Base-by-base conservation (phyloP, 30 jellyfish, hydroid and myxozoan species). In the Turritopsis dohrnii region DNA sequence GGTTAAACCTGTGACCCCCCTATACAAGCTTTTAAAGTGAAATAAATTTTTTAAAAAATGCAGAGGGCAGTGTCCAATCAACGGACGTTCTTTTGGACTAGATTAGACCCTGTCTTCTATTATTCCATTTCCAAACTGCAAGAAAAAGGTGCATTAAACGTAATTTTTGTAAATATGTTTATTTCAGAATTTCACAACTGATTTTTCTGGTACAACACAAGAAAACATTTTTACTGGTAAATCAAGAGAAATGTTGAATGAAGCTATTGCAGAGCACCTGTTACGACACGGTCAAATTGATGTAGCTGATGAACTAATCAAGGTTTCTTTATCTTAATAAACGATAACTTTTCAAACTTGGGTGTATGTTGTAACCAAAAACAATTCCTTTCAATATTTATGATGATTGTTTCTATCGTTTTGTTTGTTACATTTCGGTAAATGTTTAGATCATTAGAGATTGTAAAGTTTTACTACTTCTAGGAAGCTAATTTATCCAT, bases 191-290 rank as follows among this genome's bases (percentile, higher is more conserved):
- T 94, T 94, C 84, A 90, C 95, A 20, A 86, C 96, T 8, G 99
- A 94, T 66, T 94, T 87, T 53, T 80, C 87, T 71, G 99, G 99
- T 41, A 88, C 92, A 53, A 94, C 96, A 21, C 99, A 94, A 74
- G 99, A 88, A 85, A 94, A 89, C 16, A 83, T 94, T n/a, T 94
- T 94, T 79, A 71, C 92, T 65, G 99, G 96, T 22, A 73, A 94
- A 27, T 87, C 95, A 28, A 87, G 94, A 17, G 85, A 75, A 18
- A 65, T 94, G 19, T 54, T 94, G 53, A 94, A 88, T 79, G 96
- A 94, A 66, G 96, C 96, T 28, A 89, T 94, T 20, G 84, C 94
- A 82, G 99, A 94, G 84, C 99, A 94, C 84, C 72, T 94, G 73
- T 71, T 94, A 84, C 80, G 99, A 31, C 96, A 94, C 52, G 99